Conservation (phyloP, 2,797 vertebrate genomes). For the Aphelocoma californica region DNA sequence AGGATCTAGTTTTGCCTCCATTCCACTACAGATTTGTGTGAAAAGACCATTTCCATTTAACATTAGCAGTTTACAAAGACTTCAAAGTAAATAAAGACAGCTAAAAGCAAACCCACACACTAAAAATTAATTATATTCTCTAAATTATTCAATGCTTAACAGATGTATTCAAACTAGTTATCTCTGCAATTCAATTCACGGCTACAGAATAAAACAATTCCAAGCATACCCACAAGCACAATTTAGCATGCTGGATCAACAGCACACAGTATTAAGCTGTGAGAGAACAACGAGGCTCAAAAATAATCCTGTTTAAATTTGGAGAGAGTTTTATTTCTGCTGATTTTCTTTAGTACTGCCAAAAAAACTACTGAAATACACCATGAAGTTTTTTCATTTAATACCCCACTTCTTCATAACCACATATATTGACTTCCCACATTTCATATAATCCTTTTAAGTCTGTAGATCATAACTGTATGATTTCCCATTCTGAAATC, state of each 20-base stretch:
- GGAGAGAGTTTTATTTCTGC: neutral
- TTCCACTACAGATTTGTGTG: neutral
- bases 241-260: neutral
- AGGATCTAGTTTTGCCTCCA: neutral
- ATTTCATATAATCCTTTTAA: neutral
- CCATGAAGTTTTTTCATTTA: neutral
- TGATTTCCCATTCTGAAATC: neutral
- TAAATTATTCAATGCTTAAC: neutral
- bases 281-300: neutral
- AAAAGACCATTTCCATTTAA: neutral
- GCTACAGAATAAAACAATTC: neutral
- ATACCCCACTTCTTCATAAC: neutral
- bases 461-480: neutral
- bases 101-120: neutral
- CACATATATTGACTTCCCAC: rapidly evolving
- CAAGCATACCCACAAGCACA: neutral
- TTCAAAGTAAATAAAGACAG: neutral
- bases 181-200: neutral
- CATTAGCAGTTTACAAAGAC: neutral
- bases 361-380: neutral
- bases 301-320: neutral
- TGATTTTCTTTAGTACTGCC: neutral
- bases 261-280: neutral
- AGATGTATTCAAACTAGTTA: neutral
- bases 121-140: neutral